These are phyloP conservation scores for Petrocephalus microphthalmus DNA, from an alignment of 2,113 vertebrate genomes.

Conservation along the genomic window DNA sequence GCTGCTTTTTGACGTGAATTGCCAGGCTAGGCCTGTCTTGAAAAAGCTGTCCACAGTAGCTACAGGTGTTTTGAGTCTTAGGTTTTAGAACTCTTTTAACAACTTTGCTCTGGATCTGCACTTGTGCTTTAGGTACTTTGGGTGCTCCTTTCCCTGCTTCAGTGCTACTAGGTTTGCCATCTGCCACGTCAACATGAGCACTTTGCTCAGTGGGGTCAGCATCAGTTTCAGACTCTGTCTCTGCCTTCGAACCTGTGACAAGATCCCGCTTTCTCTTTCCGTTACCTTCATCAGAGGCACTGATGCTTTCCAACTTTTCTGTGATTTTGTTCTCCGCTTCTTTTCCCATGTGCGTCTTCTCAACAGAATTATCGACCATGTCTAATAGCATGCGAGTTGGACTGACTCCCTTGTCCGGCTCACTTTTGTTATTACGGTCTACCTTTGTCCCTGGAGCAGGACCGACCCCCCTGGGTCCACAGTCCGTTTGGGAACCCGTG, in stretches of 20 bases:
- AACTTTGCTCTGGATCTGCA: conserved; percentile 36
- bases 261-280: conserved; percentile 13
- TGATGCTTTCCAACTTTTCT: not conserved
- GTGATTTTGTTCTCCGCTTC: not conserved
- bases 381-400: conserved; percentile 36
- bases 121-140: conserved; percentile 15
- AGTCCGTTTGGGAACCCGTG: not conserved
- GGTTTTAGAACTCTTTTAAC: conserved; percentile 56
- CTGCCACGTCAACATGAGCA: conserved; percentile 8
- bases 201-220: conserved; percentile 28
- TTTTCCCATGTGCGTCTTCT: not conserved
- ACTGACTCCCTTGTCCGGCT: conserved; percentile 16
- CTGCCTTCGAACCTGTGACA: conserved; percentile 15
- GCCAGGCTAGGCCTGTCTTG: conserved; percentile 56
- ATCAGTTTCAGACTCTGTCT: conserved; percentile 16
- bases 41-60: conserved; percentile 61
- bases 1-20: conserved; percentile 55
- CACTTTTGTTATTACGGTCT: not conserved
- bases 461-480: not conserved
- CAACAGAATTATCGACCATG: conserved; percentile 18
- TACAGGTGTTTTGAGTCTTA: conserved; percentile 52
- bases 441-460: not conserved
- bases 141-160: not conserved
- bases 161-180: not conserved
- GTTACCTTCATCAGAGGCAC: not conserved